These are phyloP conservation scores for Oscheius sp. DNA, from an alignment of 2,888 invertebrate species.

Conservation along the genomic window DNA sequence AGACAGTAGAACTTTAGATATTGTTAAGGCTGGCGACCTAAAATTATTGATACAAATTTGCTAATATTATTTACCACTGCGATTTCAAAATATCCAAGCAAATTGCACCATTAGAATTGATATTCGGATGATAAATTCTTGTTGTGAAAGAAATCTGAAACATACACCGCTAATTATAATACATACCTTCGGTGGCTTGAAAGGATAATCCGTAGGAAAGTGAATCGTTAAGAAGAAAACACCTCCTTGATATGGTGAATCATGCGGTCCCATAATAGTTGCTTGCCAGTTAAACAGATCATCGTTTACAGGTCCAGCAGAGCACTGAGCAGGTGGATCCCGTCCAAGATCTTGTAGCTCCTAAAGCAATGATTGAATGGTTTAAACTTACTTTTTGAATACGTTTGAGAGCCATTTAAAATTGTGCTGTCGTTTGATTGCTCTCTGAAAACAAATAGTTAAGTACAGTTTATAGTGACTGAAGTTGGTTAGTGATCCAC, in stretches of 20 bases:
- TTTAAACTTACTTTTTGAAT: neutral
- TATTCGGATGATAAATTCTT: constrained; percentile 21
- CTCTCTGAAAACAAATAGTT: neutral
- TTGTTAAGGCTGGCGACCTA: constrained; percentile 14
- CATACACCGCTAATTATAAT: neutral
- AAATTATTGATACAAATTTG: neutral
- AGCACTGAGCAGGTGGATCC: constrained; percentile 18
- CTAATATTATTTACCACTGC: neutral
- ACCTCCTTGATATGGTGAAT: constrained; percentile 19
- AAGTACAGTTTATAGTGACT: no score
- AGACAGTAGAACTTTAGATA: constrained; percentile 13
- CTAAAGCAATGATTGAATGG: neutral
- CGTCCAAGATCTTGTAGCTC: constrained; percentile 19
- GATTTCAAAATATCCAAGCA: constrained; percentile 19
- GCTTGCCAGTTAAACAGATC: constrained; percentile 22
- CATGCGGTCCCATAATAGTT: constrained; percentile 13
- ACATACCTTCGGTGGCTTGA: constrained; percentile 15
- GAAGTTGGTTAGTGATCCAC: no score
- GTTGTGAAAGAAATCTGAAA: constrained; percentile 15
- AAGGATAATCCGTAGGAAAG: constrained; percentile 21
- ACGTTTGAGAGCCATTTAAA: constrained; percentile 10
- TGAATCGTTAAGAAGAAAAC: constrained; percentile 18
- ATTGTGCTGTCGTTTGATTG: neutral
- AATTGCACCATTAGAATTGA: constrained; percentile 17
- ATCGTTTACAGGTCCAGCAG: constrained; percentile 15